Evolutionary conservation across 1,140 invertebrate genomes (phyloP), one percentile per base, ranked within the genome.

Genomic region (Asbolus verrucosus): DNA sequence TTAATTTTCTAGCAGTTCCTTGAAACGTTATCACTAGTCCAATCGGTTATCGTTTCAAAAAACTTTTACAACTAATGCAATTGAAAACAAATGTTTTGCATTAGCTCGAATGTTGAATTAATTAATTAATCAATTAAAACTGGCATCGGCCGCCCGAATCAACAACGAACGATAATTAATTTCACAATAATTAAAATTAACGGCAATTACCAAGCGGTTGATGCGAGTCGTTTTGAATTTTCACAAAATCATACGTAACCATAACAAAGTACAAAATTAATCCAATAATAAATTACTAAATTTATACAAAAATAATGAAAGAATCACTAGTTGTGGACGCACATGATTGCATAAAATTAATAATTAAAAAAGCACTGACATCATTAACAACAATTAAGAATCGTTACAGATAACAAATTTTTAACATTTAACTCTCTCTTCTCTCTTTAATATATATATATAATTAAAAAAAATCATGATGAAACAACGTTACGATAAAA

Each of bases 31-130:
- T 61, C 21, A 14, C 19, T 62, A 38, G 15, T 27, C 19, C 13
- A n/a, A n/a, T n/a, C n/a, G n/a, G n/a, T n/a, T 24, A 43, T 46
- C 43, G 33, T 65, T 24, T 27, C 38, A 61, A 19, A 39, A 36
- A 65, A 43, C 30, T n/a, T 16, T 33, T 15, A 61, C 24, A 38
- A 46, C 60, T 67, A 71, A 71, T 71, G 70, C 70, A 71, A 67
- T 54, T 71, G 67, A 62, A 67, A 71, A 71, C 70, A 71, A 54
- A 71, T 71, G 66, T 71, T 65, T 71, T 71, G 70, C 70, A 71
- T 71, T 67, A 63, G 59, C 21, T 18, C 54, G 39, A 41, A 11
- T n/a, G n/a, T 38, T 41, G 39, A 63, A 63, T 33, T 61, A 21
- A 16, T 63, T 50, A 60, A 61, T 61, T 46, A 43, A 27, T 46